Evolutionary conservation across 1,140 invertebrate genomes (phyloP).

Genomic region (Stenopsyche tienmushanensis): DNA sequence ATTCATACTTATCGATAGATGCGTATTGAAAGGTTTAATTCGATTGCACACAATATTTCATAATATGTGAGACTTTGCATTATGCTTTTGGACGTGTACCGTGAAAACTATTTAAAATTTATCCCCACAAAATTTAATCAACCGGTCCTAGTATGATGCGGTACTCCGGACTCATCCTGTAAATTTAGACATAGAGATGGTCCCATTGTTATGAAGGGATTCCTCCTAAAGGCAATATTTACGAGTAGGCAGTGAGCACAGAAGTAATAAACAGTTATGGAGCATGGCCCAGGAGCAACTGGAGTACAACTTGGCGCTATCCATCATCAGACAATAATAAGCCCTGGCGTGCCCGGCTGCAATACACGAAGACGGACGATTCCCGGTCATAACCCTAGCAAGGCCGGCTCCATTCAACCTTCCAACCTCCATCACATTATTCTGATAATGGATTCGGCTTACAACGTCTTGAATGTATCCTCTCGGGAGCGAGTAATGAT

Average conservation of each 20-base stretch:
- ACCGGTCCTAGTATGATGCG: too few species aligned
- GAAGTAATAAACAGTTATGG: slow-evolving; percentile 36
- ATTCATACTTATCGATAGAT: too few species aligned
- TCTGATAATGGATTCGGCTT: slow-evolving; percentile 12
- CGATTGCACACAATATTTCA: too few species aligned
- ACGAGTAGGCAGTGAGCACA: slow-evolving; percentile 15
- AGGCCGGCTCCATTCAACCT: slow-evolving; percentile 1
- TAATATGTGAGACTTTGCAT: too few species aligned
- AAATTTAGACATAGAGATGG: too few species aligned
- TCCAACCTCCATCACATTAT: slow-evolving; percentile 9
- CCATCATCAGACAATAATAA: slow-evolving; percentile 36
- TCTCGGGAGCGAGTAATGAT: not conserved
- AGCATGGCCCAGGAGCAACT: slow-evolving; percentile 32
- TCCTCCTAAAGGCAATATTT: slow-evolving; percentile 27
- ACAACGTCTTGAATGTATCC: too few species aligned
- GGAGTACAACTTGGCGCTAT: slow-evolving; percentile 23
- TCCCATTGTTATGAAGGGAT: slow-evolving; percentile 7
- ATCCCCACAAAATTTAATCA: too few species aligned
- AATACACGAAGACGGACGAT: slow-evolving; percentile 16
- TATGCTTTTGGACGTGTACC: too few species aligned
- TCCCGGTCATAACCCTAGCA: not conserved
- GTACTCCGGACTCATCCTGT: too few species aligned
- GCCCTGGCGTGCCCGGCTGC: slow-evolving; percentile 11
- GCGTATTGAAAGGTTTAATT: too few species aligned
- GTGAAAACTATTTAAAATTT: too few species aligned